These are phyloP conservation scores for Coregonus ussuriensis DNA, from an alignment of 2,797 vertebrate genomes.

Conservation along the genomic window DNA sequence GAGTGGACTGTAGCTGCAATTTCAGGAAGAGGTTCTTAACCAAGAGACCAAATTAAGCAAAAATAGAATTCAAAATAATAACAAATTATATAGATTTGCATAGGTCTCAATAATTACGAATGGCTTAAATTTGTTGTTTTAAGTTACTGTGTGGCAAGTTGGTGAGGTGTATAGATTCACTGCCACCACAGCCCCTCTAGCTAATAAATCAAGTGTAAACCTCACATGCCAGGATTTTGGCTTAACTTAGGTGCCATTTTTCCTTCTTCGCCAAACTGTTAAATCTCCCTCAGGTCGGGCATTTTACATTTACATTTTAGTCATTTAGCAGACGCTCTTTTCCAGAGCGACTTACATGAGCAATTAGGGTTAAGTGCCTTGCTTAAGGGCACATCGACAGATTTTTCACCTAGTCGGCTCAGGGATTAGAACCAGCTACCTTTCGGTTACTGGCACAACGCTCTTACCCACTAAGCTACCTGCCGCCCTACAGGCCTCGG, in stretches of 20 bases:
- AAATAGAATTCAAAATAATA: background rate
- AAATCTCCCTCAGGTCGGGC: conserved; percentile 53
- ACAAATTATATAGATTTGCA: conserved; percentile 13
- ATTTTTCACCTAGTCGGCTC: no score
- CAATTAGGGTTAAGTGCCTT: no score
- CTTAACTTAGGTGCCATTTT: conserved; percentile 65
- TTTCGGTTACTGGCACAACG: no score
- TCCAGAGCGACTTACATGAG: no score
- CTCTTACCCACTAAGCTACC: no score
- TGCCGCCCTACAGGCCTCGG: no score
- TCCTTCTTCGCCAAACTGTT: conserved; percentile 53
- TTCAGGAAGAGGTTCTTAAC: background rate
- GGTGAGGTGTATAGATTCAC: conserved; percentile 43
- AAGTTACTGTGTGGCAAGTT: conserved; percentile 6
- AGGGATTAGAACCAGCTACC: no score
- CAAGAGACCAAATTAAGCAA: background rate
- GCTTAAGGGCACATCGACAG: no score
- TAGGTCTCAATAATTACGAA: conserved; percentile 40
- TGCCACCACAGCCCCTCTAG: conserved; percentile 34
- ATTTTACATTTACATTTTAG: no score
- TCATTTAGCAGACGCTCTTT: no score
- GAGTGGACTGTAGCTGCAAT: background rate
- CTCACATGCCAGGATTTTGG: conserved; percentile 56
- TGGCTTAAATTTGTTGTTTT: conserved; percentile 16
- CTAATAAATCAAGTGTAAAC: conserved; percentile 63